Evolutionary conservation across 2,888 invertebrate species (phyloP).

Genomic region (Sclerodermus sp.): DNA sequence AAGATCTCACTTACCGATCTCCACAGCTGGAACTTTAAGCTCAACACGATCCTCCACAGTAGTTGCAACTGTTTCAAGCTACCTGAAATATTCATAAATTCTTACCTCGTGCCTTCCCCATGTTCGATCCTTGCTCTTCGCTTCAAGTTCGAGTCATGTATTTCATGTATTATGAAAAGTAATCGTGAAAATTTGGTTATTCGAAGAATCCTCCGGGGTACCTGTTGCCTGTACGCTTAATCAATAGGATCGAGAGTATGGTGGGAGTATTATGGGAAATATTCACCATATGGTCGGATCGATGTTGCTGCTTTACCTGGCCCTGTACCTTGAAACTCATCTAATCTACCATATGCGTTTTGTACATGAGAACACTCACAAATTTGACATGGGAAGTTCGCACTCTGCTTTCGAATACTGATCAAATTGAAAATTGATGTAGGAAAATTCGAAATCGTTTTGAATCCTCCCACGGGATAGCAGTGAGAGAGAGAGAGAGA

Average conservation of each 20-base stretch:
- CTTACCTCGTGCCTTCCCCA: too few relatives aligned
- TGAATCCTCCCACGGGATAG: neutral
- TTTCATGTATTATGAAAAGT: too few relatives aligned
- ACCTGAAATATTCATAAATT: too few relatives aligned
- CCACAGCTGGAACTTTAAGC: neutral
- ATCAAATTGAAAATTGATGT: slow-evolving; percentile 1
- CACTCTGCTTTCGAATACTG: neutral
- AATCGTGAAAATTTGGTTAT: too few relatives aligned
- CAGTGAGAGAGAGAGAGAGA: too few relatives aligned
- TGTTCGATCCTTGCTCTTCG: too few relatives aligned
- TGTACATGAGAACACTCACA: slow-evolving; percentile 44
- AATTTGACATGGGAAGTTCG: slow-evolving; percentile 53
- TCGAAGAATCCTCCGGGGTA: too few relatives aligned
- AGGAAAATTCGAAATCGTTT: slow-evolving; percentile 8
- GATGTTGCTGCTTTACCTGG: slow-evolving; percentile 22
- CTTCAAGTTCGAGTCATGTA: too few relatives aligned
- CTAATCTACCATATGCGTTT: slow-evolving; percentile 18
- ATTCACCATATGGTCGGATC: slow-evolving; percentile 43
- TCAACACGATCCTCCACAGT: too few relatives aligned
- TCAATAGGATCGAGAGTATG: neutral
- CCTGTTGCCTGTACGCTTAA: too few relatives aligned
- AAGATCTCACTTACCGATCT: slow-evolving; percentile 39
- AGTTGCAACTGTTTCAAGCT: too few relatives aligned
- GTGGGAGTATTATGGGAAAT: slow-evolving; percentile 38
- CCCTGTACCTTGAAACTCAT: neutral